Base-by-base conservation (phyloP, 2,797 vertebrate species). In the Etheostoma nigrum region DNA sequence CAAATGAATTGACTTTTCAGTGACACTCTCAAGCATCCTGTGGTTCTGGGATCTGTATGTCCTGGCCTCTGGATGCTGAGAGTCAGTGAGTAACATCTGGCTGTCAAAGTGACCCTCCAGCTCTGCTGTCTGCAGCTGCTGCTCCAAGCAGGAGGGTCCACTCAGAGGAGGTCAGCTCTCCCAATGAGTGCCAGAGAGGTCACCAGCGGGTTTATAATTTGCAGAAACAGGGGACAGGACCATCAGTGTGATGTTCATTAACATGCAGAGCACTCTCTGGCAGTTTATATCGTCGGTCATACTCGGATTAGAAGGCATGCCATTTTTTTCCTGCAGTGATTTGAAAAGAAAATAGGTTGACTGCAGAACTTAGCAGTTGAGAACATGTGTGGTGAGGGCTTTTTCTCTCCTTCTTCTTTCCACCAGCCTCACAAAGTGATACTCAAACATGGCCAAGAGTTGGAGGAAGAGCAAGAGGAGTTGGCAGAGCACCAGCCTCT, bases 401-500 rank as follows among this genome's bases (percentile, higher is more conserved):
- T 92, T 88, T 92, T 92, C 86, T 88, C 84, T 73, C 86, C 81
- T 80, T 78, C 71, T 82, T 72, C 89, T 88, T 87, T 91, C 83
- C 83, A 84, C 74, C 90, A 93, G 93, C 84, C 91, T 81, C 84
- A 78, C 80, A 93, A 93, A 84, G 91, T 87, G 76, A 87, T 92
- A 9, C 93, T 92, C 79, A 94, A 94, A 82, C 94, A 95, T 74
- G 93, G 95, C 77, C 95, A 95, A 85, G 93, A 95, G 91, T 83
- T 96, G 92, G 90, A 92, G 83, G 92, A 95, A 91, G 90, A 95
- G 91, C 89, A 96, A 88, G 92, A 93, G 74, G 93, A 94, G 81
- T 82, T 95, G 90, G 94, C 94, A 57, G 96, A 95, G 93, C 95
- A 94, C 86, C 94, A 92, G 89, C 95, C 95, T 61, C 88, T 95